Conservation (phyloP, 2,113 vertebrate genomes). For the Phylloscopus trochiloides region DNA sequence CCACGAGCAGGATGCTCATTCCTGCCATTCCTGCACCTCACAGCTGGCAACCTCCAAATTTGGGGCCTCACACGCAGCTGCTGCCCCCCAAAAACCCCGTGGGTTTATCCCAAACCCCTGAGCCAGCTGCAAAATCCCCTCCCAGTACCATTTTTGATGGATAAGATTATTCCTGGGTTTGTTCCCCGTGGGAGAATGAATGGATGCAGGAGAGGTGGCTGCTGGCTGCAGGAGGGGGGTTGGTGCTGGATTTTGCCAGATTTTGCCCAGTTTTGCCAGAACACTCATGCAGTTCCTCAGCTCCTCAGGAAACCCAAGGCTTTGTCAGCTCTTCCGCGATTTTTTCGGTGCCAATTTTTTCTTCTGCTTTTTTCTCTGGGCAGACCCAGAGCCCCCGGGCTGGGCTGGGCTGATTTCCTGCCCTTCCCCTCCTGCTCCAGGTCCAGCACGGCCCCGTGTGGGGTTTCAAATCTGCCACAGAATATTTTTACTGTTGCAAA, state of each 20-base stretch:
- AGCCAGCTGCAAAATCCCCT: background rate
- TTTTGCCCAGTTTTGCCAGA: background rate
- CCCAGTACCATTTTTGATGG: rapidly evolving
- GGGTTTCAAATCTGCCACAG: rapidly evolving
- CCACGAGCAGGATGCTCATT: rapidly evolving
- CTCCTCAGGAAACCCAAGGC: background rate
- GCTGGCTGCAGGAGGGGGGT: rapidly evolving
- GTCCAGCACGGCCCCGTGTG: background rate
- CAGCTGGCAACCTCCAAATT: background rate
- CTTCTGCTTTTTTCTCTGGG: constrained; percentile 33
- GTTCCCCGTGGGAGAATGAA: background rate
- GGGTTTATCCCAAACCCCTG: rapidly evolving
- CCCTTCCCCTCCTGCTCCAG: background rate
- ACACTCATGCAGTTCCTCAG: rapidly evolving
- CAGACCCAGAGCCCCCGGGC: background rate
- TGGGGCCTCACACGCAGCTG: rapidly evolving
- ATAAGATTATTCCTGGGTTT: background rate
- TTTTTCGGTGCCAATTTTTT: background rate
- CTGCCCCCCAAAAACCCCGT: rapidly evolving
- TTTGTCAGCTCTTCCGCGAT: background rate
- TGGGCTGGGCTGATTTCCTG: background rate
- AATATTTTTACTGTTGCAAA: rapidly evolving
- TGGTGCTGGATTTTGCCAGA: rapidly evolving
- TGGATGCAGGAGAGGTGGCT: rapidly evolving
- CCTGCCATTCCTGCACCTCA: rapidly evolving